phyloP scores from a whole-genome alignment of 2,113 vertebrate species.

The Hippolais icterina region DNA sequence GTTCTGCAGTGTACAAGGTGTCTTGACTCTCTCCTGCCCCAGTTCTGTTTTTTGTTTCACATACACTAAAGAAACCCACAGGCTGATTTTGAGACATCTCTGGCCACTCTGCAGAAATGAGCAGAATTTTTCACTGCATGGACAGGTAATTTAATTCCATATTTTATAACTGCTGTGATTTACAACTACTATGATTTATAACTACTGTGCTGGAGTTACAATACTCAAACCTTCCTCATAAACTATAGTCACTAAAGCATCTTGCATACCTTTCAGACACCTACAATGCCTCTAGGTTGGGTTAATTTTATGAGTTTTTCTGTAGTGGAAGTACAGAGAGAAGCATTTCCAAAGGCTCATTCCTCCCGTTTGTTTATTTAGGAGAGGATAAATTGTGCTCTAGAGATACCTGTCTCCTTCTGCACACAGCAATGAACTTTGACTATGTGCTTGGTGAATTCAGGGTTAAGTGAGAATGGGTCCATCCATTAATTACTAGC shows the following conservation, averaged over 20 bases:
- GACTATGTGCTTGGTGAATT: neutral
- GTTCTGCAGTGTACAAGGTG: neutral
- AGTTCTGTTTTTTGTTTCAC: neutral
- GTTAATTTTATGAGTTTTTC: neutral
- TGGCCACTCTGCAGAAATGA: neutral
- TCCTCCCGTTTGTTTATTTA: neutral
- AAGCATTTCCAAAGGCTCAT: neutral
- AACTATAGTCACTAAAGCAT: neutral
- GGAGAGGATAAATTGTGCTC: neutral
- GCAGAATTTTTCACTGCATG: neutral
- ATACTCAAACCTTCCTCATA: neutral
- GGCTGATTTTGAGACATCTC: neutral
- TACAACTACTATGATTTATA: neutral
- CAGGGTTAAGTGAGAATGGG: neutral
- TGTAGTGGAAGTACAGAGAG: neutral
- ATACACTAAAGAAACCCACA: neutral
- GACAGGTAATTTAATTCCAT: neutral
- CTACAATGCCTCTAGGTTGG: neutral
- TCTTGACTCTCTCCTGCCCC: fast-evolving
- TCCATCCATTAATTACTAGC: neutral
- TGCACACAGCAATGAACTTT: neutral
- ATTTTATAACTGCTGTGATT: neutral
- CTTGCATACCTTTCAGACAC: neutral
- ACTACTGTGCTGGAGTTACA: neutral
- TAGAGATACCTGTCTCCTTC: neutral